Conservation (phyloP, 1,140 invertebrate species). For the Leguminivora glycinivorella region DNA sequence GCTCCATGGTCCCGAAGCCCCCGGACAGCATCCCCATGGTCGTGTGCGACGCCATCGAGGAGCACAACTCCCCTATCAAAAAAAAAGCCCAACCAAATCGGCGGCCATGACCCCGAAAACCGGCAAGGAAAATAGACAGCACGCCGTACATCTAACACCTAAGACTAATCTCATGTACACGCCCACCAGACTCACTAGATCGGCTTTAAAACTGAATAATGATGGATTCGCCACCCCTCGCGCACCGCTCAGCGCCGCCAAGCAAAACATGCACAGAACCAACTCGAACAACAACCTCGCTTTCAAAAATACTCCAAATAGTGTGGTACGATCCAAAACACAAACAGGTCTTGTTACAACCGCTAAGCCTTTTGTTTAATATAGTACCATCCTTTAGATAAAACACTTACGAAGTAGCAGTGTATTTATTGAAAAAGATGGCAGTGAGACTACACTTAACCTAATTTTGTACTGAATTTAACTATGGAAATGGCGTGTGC, state of each 20-base stretch:
- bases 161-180: conserved; percentile 55
- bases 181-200: conserved; percentile 60
- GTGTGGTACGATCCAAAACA: conserved; percentile 61
- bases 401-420: background rate
- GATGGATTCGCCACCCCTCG: conserved; percentile 65
- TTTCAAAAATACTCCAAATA: conserved; percentile 58
- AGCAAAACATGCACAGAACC: conserved; percentile 56
- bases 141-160: conserved; percentile 47
- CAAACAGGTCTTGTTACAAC: conserved; percentile 58
- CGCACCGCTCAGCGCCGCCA: conserved; percentile 57
- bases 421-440: background rate
- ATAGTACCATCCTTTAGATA: conserved; percentile 28
- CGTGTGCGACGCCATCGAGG: conserved; percentile 39
- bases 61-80: conserved; percentile 48
- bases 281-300: conserved; percentile 47
- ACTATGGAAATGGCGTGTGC: background rate
- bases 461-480: background rate
- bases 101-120: conserved; percentile 55
- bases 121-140: conserved; percentile 64
- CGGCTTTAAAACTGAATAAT: conserved; percentile 60
- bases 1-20: conserved; percentile 55
- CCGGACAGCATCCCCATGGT: conserved; percentile 40
- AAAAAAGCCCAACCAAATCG: conserved; percentile 51
- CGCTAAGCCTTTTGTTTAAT: conserved; percentile 63
- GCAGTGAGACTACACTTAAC: background rate